Percentiles rank a stretch among this genome's conserved stretches.
These are phyloP conservation scores for Apotomis capreana DNA, from an alignment of 2,888 invertebrate species.

Conservation along the genomic window DNA sequence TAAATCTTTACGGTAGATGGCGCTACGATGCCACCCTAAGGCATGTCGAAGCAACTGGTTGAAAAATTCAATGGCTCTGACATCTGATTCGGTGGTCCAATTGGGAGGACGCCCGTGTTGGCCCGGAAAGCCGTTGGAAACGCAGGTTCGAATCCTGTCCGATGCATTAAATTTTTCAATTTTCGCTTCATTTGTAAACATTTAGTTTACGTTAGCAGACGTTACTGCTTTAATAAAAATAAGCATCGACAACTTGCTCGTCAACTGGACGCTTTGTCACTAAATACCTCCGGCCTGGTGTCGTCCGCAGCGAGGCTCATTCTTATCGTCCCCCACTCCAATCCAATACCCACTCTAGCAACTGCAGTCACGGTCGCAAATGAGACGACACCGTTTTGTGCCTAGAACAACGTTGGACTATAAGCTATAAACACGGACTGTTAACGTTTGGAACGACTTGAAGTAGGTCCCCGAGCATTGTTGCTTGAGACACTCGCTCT, in stretches of 20 bases:
- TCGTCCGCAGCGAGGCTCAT: not conserved
- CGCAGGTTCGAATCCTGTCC: too few species aligned
- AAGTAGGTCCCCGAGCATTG: not conserved
- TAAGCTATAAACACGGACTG: not conserved
- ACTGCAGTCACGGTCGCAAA: not conserved
- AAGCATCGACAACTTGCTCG: not conserved
- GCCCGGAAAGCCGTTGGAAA: too few species aligned
- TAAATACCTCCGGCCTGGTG: not conserved
- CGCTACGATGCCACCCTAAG: too few species aligned
- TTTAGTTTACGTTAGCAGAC: too few species aligned
- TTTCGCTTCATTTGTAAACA: too few species aligned
- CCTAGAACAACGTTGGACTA: not conserved
- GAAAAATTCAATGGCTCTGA: too few species aligned
- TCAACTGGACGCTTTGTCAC: not conserved
- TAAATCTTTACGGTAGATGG: too few species aligned
- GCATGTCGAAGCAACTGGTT: too few species aligned
- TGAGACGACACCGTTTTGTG: not conserved
- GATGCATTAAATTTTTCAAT: too few species aligned
- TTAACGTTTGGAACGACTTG: not conserved
- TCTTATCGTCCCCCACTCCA: not conserved
- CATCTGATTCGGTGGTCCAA: too few species aligned
- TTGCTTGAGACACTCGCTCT: not conserved
- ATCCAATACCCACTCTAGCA: not conserved
- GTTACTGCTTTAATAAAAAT: too few species aligned
- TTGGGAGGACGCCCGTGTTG: too few species aligned